Percentiles rank a stretch among this genome's conserved stretches.
Conservation (phyloP, 1,140 invertebrate genomes). For the Neotoxoptera formosana region DNA sequence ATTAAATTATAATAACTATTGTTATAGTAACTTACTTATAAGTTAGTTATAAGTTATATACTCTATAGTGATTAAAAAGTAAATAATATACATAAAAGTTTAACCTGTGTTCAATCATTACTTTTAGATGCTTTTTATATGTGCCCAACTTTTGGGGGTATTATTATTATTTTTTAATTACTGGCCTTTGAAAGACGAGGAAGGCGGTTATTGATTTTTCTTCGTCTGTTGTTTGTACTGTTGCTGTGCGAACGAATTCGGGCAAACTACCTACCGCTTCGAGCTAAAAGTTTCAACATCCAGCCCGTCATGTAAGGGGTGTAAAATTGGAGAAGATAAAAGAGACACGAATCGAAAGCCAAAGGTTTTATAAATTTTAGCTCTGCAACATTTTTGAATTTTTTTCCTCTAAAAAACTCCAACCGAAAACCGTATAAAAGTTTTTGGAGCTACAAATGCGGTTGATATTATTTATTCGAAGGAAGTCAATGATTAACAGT, state of each 20-base stretch:
- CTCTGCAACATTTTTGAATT: neutral
- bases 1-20: neutral
- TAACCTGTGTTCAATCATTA: neutral
- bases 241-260: slow-evolving; percentile 37
- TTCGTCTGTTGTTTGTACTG: slow-evolving; percentile 35
- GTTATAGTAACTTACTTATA: neutral
- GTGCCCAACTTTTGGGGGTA: neutral
- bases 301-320: neutral
- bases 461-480: neutral
- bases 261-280: neutral
- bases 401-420: neutral
- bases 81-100: neutral
- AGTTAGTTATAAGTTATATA: neutral
- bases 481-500: neutral
- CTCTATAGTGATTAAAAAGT: neutral
- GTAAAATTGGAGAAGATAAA: slow-evolving; percentile 47
- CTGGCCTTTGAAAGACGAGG: slow-evolving; percentile 21
- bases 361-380: neutral
- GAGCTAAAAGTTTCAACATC: slow-evolving; percentile 2
- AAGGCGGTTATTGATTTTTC: slow-evolving; percentile 44
- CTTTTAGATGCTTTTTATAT: neutral
- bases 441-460: neutral
- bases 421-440: neutral
- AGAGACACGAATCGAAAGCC: neutral
- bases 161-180: slow-evolving; percentile 49